Base-by-base conservation (phyloP, 2,113 vertebrate species). In the Perca flavescens region DNA sequence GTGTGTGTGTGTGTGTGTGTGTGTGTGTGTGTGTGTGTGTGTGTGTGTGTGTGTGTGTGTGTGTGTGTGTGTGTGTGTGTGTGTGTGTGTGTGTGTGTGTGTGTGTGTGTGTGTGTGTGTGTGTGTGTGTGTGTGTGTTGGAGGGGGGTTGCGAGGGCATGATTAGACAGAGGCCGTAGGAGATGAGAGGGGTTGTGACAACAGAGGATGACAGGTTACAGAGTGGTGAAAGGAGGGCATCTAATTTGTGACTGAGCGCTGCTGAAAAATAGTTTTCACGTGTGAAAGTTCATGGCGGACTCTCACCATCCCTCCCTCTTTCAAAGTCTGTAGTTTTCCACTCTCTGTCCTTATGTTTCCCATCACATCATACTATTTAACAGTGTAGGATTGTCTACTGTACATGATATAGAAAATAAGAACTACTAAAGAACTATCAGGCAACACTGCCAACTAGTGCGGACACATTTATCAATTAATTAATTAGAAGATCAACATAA, bases 121-220 rank as follows among this genome's bases (percentile, higher is more conserved):
- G 43, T 61, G 43, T 50, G 52, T 52, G 66, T 65, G 52, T 54
- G 19, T 46, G 63, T 62, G 65, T 22, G 76, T 4, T 0, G 36
- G 49, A 25, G 82, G 64, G 86, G 74, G 86, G 74, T 58, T 78
- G 64, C n/a, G 63, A 84, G 87, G 89, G 86, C 86, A 92, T 87
- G 92, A 92, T 79, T 68, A 90, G 87, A 83, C 90, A 80, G 86
- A 70, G 70, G 79, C 86, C 11, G 56, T 72, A 84, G 80, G 84
- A 77, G 86, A 91, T 89, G 88, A 91, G 70, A 74, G 79, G 90
- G 90, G 89, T 90, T 79, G 22, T 91, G 89, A 90, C 89, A 85
- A 84, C 70, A 68, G 86, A 85, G 86, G 82, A 93, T 88, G 88
- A 88, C 82, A 88, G 86, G 84, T 91, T 92, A 68, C 69, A 11